Conservation (phyloP, 92 coral and sea anemone genomes). For the Phymanthus crucifer region DNA sequence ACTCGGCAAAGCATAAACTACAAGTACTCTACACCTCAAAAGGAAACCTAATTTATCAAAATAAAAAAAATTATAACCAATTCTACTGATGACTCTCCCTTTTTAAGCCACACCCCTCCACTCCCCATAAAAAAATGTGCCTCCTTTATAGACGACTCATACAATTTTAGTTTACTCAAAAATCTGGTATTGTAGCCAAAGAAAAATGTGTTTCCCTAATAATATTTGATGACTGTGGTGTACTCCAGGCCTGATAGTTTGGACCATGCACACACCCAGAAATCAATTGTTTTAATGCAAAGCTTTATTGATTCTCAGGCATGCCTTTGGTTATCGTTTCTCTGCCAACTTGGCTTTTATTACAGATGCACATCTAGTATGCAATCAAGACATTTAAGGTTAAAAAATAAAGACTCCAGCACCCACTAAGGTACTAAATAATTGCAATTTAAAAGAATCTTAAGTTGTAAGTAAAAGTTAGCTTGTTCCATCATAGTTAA, state of each 20-base stretch:
- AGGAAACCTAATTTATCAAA: too few species aligned
- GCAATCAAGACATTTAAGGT: background rate
- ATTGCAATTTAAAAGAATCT: too few species aligned
- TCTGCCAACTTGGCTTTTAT: slow-evolving; percentile 4
- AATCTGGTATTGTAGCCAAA: background rate
- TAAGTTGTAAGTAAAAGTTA: too few species aligned
- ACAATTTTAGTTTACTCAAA: too few species aligned
- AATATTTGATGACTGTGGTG: background rate
- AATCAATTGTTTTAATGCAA: background rate
- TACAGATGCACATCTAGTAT: background rate
- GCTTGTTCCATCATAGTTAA: too few species aligned
- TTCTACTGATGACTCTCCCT: too few species aligned
- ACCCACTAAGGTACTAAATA: background rate
- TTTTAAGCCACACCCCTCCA: too few species aligned
- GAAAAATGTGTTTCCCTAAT: background rate
- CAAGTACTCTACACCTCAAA: too few species aligned
- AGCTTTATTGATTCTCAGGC: background rate
- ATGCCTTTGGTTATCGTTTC: slow-evolving; percentile 3
- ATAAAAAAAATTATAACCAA: too few species aligned
- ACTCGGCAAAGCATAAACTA: too few species aligned
- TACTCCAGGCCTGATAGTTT: background rate
- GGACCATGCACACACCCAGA: background rate
- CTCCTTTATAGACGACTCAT: too few species aligned
- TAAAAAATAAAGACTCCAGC: background rate
- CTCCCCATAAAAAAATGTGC: too few species aligned